Evolutionary conservation across 2,113 vertebrate species (phyloP).

Genomic region (Tylochromis polylepis): DNA sequence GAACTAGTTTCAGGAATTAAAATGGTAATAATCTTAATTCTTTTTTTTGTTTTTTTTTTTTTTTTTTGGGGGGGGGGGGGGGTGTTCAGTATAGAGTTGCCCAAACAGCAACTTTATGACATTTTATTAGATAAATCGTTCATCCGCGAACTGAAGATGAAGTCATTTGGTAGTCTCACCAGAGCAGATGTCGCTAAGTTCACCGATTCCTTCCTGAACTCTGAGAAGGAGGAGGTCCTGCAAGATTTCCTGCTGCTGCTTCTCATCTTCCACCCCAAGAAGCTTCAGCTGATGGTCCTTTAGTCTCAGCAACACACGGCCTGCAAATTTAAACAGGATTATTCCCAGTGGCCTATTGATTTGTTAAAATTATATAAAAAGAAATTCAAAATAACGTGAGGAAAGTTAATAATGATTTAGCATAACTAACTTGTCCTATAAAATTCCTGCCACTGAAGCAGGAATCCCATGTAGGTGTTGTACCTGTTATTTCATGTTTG

Average conservation of each 20-base stretch:
- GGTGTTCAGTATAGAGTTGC: not conserved
- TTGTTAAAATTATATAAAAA: not conserved
- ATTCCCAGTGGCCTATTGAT: not conserved
- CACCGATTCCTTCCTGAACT: slow-evolving; percentile 69
- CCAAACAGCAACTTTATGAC: not conserved
- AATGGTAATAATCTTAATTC: not conserved
- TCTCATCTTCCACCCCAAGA: slow-evolving; percentile 59
- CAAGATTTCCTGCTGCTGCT: slow-evolving; percentile 62
- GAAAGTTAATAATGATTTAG: not conserved
- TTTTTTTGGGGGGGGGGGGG: not conserved
- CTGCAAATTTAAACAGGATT: slow-evolving; percentile 14
- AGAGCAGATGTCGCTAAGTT: slow-evolving; percentile 66
- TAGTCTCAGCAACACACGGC: slow-evolving; percentile 69
- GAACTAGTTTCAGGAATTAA: not conserved
- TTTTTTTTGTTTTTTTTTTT: not conserved
- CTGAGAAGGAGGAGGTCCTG: slow-evolving; percentile 66
- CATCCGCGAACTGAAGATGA: not conserved
- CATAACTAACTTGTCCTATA: not conserved
- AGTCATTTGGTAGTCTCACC: slow-evolving; percentile 40
- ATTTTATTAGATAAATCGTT: not conserved
- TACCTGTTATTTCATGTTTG: slow-evolving; percentile 71
- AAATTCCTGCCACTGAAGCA: not conserved
- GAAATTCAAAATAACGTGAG: not conserved
- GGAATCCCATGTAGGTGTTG: not conserved
- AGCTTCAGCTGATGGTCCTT: slow-evolving; percentile 64